These are phyloP conservation scores for Folsomia candida DNA, from an alignment of 2,888 invertebrate genomes.

Conservation along the genomic window DNA sequence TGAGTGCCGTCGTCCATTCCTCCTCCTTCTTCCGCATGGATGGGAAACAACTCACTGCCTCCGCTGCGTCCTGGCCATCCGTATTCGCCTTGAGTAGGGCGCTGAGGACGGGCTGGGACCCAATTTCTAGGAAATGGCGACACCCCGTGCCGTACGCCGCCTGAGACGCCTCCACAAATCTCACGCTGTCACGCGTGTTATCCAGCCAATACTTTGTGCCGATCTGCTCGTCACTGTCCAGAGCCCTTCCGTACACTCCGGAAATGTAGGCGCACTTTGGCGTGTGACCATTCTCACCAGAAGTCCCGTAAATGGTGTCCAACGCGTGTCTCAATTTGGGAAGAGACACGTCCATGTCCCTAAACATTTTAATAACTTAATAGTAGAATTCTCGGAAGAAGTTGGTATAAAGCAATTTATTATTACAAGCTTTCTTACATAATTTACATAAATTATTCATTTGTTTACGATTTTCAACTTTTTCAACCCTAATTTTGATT, in stretches of 20 bases:
- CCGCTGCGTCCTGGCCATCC: neutral
- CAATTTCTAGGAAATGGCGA: slow-evolving; percentile 34
- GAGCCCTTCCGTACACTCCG: slow-evolving; percentile 28
- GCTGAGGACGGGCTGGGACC: slow-evolving; percentile 36
- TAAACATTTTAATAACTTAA: too few relatives aligned
- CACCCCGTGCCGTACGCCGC: slow-evolving; percentile 13
- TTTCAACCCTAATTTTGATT: too few relatives aligned
- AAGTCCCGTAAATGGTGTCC: neutral
- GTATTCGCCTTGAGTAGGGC: slow-evolving; percentile 31
- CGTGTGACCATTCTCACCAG: neutral
- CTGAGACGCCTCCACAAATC: slow-evolving; percentile 32
- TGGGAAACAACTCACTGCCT: slow-evolving; percentile 21
- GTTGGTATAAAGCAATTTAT: too few relatives aligned
- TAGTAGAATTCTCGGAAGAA: too few relatives aligned
- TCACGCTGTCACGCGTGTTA: slow-evolving; percentile 36
- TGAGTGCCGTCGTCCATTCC: slow-evolving; percentile 26
- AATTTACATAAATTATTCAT: too few relatives aligned
- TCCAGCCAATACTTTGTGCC: slow-evolving; percentile 34
- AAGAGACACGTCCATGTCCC: slow-evolving; percentile 34
- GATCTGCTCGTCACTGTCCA: neutral
- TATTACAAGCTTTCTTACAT: too few relatives aligned
- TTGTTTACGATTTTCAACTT: too few relatives aligned
- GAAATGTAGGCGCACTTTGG: slow-evolving; percentile 34
- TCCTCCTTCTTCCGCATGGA: slow-evolving; percentile 30
- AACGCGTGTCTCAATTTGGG: slow-evolving; percentile 21